Conservation (phyloP, 2,888 invertebrate genomes). For the Heliconius cydno region DNA sequence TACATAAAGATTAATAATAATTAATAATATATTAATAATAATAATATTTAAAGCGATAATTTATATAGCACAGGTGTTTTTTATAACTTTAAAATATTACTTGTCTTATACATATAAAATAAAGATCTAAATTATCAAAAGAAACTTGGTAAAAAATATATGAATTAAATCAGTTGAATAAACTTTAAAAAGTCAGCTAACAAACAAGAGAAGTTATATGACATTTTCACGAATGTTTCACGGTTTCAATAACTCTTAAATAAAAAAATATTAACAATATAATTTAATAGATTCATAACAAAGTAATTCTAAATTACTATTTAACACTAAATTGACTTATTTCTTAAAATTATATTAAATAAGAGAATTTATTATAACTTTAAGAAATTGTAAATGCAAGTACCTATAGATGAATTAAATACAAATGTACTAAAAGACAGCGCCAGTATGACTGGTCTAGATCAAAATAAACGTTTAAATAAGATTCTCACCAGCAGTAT, state of each 20-base stretch:
- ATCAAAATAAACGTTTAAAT: background rate
- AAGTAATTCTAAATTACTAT: background rate
- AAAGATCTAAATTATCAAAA: background rate
- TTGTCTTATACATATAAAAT: background rate
- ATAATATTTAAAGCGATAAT: too few relatives aligned
- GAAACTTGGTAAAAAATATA: background rate
- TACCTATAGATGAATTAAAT: background rate
- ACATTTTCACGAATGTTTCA: background rate
- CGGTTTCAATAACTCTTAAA: too few relatives aligned
- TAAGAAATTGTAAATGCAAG: background rate
- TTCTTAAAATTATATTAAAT: too few relatives aligned
- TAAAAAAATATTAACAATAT: too few relatives aligned
- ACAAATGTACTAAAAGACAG: background rate
- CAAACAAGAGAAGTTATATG: background rate
- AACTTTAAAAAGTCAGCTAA: background rate
- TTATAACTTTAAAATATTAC: background rate
- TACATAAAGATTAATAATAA: background rate
- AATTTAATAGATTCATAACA: background rate
- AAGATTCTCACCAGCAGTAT: constrained; percentile 66
- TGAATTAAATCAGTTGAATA: background rate
- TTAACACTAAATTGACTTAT: background rate
- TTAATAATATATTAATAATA: background rate
- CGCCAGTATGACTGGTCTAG: background rate
- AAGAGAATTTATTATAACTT: background rate
- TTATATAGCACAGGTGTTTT: background rate